Percentiles rank a stretch among this genome's conserved stretches.
phyloP scores from a whole-genome alignment of 2,113 vertebrate species.

The Microtus richardsoni region DNA sequence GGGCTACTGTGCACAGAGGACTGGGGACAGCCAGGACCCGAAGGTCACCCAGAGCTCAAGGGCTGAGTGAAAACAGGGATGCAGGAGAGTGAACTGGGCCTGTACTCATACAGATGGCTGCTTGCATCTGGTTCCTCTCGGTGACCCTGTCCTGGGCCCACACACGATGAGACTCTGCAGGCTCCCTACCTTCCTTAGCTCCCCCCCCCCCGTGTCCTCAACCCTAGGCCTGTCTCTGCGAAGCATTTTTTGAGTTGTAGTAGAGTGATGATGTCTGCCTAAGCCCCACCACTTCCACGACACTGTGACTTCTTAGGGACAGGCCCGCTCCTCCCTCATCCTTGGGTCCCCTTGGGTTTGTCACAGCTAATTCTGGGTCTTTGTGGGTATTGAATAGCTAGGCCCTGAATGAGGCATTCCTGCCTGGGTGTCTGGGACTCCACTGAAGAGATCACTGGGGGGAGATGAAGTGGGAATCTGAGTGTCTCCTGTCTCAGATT shows the following conservation, averaged over 20 bases:
- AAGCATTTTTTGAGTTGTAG: not conserved
- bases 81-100: not conserved
- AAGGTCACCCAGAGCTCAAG: not conserved
- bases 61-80: not conserved
- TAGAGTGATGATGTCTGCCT: too few relatives aligned
- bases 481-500: not conserved
- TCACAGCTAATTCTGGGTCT: not conserved
- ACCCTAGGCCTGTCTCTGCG: not conserved
- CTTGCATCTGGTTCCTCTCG: not conserved
- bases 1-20: not conserved
- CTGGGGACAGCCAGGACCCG: not conserved
- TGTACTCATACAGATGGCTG: not conserved
- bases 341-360: not conserved
- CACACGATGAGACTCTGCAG: not conserved
- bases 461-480: not conserved
- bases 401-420: not conserved
- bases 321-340: not conserved
- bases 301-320: not conserved
- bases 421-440: not conserved
- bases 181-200: not conserved
- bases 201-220: too few relatives aligned
- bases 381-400: not conserved
- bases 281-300: fast-evolving
- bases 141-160: not conserved
- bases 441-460: not conserved